These are phyloP conservation scores for Lycophotia porphyrea DNA, from an alignment of 2,888 invertebrate genomes.

Conservation along the genomic window DNA sequence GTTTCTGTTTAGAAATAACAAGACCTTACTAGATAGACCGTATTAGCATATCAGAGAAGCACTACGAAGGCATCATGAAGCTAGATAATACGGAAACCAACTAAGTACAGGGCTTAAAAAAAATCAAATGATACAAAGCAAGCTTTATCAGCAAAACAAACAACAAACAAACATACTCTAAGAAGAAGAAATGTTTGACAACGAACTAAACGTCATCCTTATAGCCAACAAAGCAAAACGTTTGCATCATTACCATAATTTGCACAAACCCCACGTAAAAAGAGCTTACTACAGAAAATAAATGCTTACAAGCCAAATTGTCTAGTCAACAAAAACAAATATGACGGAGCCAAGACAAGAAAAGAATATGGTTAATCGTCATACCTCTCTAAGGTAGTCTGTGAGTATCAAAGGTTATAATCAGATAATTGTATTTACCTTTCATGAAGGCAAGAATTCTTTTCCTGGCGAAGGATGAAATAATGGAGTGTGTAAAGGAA, in stretches of 20 bases:
- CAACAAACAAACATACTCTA: neutral
- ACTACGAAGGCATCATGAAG: slow-evolving; percentile 6
- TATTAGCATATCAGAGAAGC: slow-evolving; percentile 25
- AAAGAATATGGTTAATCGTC: slow-evolving; percentile 43
- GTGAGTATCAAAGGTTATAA: slow-evolving; percentile 48
- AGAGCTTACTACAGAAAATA: slow-evolving; percentile 10
- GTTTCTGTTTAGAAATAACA: neutral
- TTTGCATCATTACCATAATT: slow-evolving; percentile 35
- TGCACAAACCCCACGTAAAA: neutral
- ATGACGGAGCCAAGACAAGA: slow-evolving; percentile 24
- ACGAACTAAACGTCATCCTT: neutral
- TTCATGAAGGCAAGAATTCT: slow-evolving; percentile 13
- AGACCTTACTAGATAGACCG: neutral
- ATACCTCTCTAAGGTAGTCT: slow-evolving; percentile 20
- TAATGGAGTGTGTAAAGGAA: slow-evolving; percentile 34
- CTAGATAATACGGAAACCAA: slow-evolving; percentile 42
- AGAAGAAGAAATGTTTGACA: slow-evolving; percentile 2
- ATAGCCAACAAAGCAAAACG: slow-evolving; percentile 22
- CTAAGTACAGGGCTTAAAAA: slow-evolving; percentile 10
- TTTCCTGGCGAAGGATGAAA: slow-evolving; percentile 16
- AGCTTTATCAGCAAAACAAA: slow-evolving; percentile 10
- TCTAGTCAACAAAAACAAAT: slow-evolving; percentile 28
- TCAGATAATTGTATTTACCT: slow-evolving; percentile 42
- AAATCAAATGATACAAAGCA: slow-evolving; percentile 25
- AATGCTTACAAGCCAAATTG: slow-evolving; percentile 24